Evolutionary conservation across 2,888 invertebrate genomes (phyloP).

Genomic region (Bimastos eiseni): DNA sequence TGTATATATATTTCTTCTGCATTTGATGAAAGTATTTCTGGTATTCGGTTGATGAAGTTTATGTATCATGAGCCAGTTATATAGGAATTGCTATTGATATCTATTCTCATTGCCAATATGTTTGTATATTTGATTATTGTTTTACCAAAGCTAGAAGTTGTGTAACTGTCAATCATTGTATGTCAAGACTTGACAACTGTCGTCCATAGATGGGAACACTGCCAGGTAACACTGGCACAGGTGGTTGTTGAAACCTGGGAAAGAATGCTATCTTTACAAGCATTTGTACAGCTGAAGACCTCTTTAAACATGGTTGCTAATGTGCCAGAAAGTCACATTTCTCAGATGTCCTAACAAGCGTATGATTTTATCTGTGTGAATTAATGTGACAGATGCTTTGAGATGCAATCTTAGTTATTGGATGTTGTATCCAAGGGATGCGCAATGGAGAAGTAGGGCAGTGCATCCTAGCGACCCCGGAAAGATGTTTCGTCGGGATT

Average conservation of each 20-base stretch:
- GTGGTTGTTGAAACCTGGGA: not conserved
- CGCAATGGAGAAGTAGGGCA: not conserved
- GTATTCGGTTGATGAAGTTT: not conserved
- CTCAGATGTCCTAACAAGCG: not conserved
- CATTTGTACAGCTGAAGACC: not conserved
- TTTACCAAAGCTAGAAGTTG: not conserved
- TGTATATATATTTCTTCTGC: constrained; percentile 2
- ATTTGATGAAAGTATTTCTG: not conserved
- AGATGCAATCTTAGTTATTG: not conserved
- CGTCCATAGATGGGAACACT: not conserved
- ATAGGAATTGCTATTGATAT: not conserved
- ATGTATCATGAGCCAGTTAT: not conserved
- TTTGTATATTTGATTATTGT: not conserved
- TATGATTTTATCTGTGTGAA: not conserved
- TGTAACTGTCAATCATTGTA: not conserved
- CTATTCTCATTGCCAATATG: not conserved
- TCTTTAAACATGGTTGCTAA: not conserved
- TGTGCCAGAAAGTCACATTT: not conserved
- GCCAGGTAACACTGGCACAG: not conserved
- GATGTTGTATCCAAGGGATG: not conserved
- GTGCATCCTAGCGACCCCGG: not conserved
- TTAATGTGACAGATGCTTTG: not conserved
- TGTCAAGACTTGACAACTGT: not conserved
- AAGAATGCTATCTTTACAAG: not conserved
- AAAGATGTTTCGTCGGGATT: not conserved